phyloP scores from a whole-genome alignment of 2,888 invertebrate genomes.

The Agrotis clavis region DNA sequence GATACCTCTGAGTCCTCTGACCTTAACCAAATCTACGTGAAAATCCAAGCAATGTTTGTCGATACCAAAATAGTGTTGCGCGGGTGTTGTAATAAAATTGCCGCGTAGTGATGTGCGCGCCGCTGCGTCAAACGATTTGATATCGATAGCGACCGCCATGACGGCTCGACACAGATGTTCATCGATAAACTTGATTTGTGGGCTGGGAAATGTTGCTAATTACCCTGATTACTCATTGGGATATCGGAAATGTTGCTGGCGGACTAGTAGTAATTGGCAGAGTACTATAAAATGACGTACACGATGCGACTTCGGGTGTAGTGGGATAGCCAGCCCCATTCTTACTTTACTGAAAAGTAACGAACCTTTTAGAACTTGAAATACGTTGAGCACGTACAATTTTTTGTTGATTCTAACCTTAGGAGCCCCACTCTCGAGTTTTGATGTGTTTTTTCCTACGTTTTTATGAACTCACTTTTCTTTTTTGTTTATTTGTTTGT shows the following conservation, averaged over 20 bases:
- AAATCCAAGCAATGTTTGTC: constrained; percentile 16
- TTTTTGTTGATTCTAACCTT: too few relatives aligned
- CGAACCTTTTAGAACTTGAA: too few relatives aligned
- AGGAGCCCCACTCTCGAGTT: too few relatives aligned
- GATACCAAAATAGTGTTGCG: constrained; percentile 32
- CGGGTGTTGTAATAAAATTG: constrained; percentile 32
- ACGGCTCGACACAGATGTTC: constrained; percentile 2
- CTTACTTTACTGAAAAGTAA: too few relatives aligned
- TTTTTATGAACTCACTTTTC: too few relatives aligned
- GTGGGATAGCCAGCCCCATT: too few relatives aligned
- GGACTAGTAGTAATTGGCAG: background rate
- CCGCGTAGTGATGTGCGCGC: constrained; percentile 20
- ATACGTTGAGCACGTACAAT: too few relatives aligned
- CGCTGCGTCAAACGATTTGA: constrained; percentile 40
- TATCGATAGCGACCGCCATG: constrained; percentile 9
- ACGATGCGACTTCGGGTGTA: too few relatives aligned
- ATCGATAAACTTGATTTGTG: constrained; percentile 20
- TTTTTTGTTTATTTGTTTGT: too few relatives aligned
- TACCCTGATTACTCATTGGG: constrained; percentile 13
- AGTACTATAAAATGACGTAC: too few relatives aligned
- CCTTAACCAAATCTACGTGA: background rate
- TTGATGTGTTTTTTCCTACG: too few relatives aligned
- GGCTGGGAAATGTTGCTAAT: constrained; percentile 25
- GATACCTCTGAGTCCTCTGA: background rate
- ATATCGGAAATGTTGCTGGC: constrained; percentile 3